Conservation (phyloP, 2,797 vertebrate species). For the Pseudochaenichthys georgianus region DNA sequence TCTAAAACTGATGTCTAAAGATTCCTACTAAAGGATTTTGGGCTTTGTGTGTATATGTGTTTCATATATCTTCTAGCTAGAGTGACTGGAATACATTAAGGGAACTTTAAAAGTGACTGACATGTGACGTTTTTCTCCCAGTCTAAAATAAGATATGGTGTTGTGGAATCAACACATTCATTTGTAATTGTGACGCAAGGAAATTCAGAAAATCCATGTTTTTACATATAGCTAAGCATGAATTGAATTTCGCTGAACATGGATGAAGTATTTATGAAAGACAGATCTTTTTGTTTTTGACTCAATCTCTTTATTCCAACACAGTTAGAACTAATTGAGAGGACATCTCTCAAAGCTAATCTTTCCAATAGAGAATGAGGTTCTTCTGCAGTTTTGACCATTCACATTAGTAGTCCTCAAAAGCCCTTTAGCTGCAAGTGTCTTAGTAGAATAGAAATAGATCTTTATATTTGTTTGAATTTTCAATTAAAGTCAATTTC, state of each 20-base stretch:
- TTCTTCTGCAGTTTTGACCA: neutral
- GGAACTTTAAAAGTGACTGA: neutral
- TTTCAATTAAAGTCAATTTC: neutral
- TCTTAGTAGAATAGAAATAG: neutral
- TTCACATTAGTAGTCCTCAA: neutral
- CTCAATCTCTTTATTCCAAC: neutral
- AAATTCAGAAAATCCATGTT: neutral
- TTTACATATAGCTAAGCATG: too few relatives aligned
- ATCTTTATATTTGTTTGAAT: neutral
- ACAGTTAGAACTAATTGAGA: neutral
- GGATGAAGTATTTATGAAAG: neutral
- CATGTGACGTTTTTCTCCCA: neutral
- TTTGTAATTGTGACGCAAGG: neutral
- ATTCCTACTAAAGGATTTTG: constrained; percentile 14
- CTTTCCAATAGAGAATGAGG: neutral
- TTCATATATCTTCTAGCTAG: constrained; percentile 2
- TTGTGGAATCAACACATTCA: neutral
- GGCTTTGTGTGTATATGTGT: neutral
- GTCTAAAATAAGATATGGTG: neutral
- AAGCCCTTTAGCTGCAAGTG: neutral
- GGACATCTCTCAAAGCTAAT: neutral
- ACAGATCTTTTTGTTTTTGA: neutral
- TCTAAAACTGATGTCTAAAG: constrained; percentile 27
- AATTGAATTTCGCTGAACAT: neutral
- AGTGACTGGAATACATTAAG: neutral